Evolutionary conservation across 2,888 invertebrate species (phyloP).

Genomic region (Pristionchus exspectatus): DNA sequence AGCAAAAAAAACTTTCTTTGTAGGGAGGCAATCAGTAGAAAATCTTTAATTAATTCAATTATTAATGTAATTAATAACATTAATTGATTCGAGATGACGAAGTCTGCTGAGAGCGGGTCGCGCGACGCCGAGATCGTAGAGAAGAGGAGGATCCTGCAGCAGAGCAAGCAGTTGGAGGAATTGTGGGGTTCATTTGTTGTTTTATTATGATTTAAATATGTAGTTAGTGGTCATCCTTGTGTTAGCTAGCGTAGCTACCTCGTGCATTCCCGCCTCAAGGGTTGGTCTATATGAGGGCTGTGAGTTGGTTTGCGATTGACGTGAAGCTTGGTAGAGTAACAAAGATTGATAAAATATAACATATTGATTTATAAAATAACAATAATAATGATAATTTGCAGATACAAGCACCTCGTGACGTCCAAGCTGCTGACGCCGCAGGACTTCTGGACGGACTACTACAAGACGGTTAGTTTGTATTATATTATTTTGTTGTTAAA

Average conservation of each 20-base stretch:
- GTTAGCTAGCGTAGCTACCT: not conserved
- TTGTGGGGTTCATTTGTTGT: slow-evolving; percentile 39
- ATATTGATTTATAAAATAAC: not conserved
- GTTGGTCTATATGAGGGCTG: not conserved
- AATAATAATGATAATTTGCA: not conserved
- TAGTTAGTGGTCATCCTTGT: not conserved
- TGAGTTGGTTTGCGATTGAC: not conserved
- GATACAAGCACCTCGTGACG: slow-evolving; percentile 95
- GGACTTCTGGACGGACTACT: slow-evolving; percentile 89
- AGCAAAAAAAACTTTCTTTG: not conserved
- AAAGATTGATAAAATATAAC: not conserved
- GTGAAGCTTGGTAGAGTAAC: not conserved
- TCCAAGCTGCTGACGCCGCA: slow-evolving; percentile 95
- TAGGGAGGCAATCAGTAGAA: too few species aligned
- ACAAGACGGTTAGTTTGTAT: slow-evolving; percentile 56
- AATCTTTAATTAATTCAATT: too few species aligned
- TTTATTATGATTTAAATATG: not conserved
- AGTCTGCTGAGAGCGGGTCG: slow-evolving; percentile 64
- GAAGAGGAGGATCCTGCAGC: slow-evolving; percentile 71
- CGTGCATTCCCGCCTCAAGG: not conserved
- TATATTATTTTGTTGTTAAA: not conserved
- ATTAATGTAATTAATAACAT: not conserved
- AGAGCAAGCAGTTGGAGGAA: slow-evolving; percentile 69
- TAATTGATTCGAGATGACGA: slow-evolving; percentile 63
- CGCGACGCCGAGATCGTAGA: slow-evolving; percentile 66